These are phyloP conservation scores for Apamea sordens DNA, from an alignment of 2,888 invertebrate species.

Conservation along the genomic window DNA sequence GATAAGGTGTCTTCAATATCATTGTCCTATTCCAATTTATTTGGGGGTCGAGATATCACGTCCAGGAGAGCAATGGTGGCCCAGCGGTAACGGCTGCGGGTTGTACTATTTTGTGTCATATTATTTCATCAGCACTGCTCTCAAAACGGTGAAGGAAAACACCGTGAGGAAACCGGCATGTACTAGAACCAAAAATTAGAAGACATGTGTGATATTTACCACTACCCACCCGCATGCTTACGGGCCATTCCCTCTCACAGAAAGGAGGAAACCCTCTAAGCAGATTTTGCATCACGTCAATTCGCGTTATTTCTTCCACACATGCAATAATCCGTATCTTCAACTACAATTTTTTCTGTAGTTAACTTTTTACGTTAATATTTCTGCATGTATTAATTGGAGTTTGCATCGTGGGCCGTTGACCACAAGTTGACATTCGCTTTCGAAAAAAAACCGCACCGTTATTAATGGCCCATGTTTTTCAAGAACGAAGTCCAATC, in stretches of 20 bases:
- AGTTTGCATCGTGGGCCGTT: background rate
- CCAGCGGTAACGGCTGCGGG: too few relatives aligned
- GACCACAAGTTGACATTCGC: background rate
- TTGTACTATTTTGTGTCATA: too few relatives aligned
- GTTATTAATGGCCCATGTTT: background rate
- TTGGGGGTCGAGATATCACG: background rate
- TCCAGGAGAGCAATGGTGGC: background rate
- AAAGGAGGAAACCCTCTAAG: too few relatives aligned
- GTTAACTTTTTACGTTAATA: background rate
- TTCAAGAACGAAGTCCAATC: conserved; percentile 24
- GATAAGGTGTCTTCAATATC: background rate
- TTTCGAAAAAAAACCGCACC: conserved; percentile 13
- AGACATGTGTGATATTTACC: too few relatives aligned
- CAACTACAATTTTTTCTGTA: background rate
- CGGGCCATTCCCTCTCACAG: too few relatives aligned
- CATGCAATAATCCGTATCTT: too few relatives aligned
- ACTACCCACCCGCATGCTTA: too few relatives aligned
- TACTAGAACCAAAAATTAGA: too few relatives aligned
- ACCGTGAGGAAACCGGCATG: too few relatives aligned
- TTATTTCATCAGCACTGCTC: too few relatives aligned
- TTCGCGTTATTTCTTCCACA: background rate
- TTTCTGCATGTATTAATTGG: background rate
- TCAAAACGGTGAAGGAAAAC: too few relatives aligned
- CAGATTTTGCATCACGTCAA: too few relatives aligned
- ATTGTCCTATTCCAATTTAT: background rate